These are phyloP conservation scores for Synodontis membranacea DNA, from an alignment of 2,113 vertebrate species.

Conservation along the genomic window DNA sequence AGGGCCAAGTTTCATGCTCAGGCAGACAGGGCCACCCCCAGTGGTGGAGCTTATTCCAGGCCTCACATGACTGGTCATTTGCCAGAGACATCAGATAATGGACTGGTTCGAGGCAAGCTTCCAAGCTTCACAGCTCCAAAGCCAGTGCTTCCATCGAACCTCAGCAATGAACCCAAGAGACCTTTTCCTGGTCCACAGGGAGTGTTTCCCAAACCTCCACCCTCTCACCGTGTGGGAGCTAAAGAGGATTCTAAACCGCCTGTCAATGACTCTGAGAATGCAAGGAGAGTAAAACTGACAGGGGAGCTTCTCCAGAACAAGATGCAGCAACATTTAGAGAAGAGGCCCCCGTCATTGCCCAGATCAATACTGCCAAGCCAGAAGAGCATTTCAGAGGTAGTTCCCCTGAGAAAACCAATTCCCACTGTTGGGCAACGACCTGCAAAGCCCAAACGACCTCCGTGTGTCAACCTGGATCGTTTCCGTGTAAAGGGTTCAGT, in stretches of 20 bases:
- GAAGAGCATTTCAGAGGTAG: slow-evolving; percentile 58
- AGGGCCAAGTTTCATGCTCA: slow-evolving; percentile 66
- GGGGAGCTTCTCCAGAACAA: slow-evolving; percentile 67
- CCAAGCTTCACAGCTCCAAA: slow-evolving; percentile 38
- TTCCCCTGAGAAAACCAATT: slow-evolving; percentile 70
- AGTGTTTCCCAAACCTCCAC: slow-evolving; percentile 51
- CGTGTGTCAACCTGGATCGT: slow-evolving; percentile 69
- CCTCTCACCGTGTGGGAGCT: slow-evolving; percentile 28
- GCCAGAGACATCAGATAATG: slow-evolving; percentile 44
- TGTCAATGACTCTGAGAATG: slow-evolving; percentile 22
- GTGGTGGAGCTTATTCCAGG: slow-evolving; percentile 56
- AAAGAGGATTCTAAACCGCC: slow-evolving; percentile 31
- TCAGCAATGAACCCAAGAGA: slow-evolving; percentile 26
- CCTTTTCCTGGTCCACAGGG: slow-evolving; percentile 6
- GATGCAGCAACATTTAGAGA: slow-evolving; percentile 61
- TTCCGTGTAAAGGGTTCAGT: slow-evolving; percentile 33
- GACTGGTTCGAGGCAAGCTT: slow-evolving; percentile 48
- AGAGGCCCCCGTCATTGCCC: neutral
- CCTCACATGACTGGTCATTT: slow-evolving; percentile 39
- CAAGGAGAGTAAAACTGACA: slow-evolving; percentile 55
- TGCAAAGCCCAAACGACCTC: slow-evolving; percentile 75
- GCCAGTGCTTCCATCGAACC: slow-evolving; percentile 29
- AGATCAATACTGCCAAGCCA: slow-evolving; percentile 40
- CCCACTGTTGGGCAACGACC: slow-evolving; percentile 65
- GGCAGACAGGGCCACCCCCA: slow-evolving; percentile 46